Evolutionary conservation across 2,797 vertebrate species (phyloP), one percentile per base, ranked within the genome.

Genomic region (Falco rusticolus): DNA sequence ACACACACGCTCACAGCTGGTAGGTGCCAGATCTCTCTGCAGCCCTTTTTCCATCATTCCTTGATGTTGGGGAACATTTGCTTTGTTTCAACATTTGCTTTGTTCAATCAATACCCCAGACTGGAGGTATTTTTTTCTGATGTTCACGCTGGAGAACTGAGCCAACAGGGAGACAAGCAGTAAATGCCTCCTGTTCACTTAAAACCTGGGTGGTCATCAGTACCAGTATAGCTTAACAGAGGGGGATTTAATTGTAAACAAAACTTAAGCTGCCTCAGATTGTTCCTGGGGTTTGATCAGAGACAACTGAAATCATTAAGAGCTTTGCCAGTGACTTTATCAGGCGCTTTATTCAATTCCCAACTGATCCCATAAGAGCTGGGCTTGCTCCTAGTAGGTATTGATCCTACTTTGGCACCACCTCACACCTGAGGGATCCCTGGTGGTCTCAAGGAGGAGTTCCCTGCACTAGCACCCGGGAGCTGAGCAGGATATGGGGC

Each of bases 1-100:
- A 11, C 14, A 20, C 1, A 0, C 10, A 3, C 24, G 3, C n/a
- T 14, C 22, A 10, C 0, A 59, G 53, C 78, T 43, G 65, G 15
- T 3, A 3, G 15, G 2, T 6, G 16, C 65, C 29, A 13, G 25
- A 24, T 29, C n/a, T 48, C 45, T 24, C 53, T 39, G 43, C 48
- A 43, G 34, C 17, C 4, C 25, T 33, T 87, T 69, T 50, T 5
- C 50, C 54, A 56, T 33, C 78, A 34, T 6, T n/a, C 60, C 39
- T 50, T 3, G 1, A 4, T 9, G 16, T 60, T 6, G 11, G 11
- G 51, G 33, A 5, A 15, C 19, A 39, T 70, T 72, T 65, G 21
- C 48, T 39, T 13, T 15, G 13, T 57, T 66, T 79, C 2, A 1
- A 77, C n/a, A n/a, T n/a, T n/a, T n/a, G n/a, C n/a, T n/a, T n/a